phyloP scores from a whole-genome alignment of 1,140 invertebrate genomes.

The Aricia agestis region DNA sequence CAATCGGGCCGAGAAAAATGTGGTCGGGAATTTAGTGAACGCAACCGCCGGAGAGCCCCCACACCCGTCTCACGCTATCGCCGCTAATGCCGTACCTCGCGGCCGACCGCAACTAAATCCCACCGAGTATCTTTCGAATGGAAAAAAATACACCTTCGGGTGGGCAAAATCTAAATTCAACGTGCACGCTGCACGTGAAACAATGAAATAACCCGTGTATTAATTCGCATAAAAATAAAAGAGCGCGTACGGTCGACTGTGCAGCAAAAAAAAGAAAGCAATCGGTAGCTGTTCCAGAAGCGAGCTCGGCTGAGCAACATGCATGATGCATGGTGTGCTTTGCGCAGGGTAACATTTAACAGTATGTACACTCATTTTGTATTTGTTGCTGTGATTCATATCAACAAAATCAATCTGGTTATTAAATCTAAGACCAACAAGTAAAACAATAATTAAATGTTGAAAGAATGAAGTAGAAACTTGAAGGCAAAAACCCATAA shows the following conservation, averaged over 20 bases:
- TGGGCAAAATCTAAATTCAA: neutral
- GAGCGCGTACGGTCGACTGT: constrained; percentile 18
- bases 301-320: constrained; percentile 28
- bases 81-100: constrained; percentile 51
- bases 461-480: neutral
- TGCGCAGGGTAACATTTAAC: neutral
- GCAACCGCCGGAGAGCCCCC: constrained; percentile 50
- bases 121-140: constrained; percentile 7
- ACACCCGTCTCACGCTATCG: constrained; percentile 38
- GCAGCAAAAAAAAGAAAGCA: constrained; percentile 40
- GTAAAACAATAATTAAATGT: neutral
- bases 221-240: constrained; percentile 10
- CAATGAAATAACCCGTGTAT: constrained; percentile 1
- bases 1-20: constrained; percentile 70
- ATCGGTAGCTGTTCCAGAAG: constrained; percentile 44
- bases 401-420: neutral
- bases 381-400: neutral
- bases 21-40: constrained; percentile 70
- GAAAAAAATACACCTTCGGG: neutral
- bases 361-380: neutral
- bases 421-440: neutral
- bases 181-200: constrained; percentile 1
- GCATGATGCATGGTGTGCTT: constrained; percentile 27
- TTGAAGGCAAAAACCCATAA: neutral
- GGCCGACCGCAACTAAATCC: constrained; percentile 39